A percentile compares a stretch with the other conserved stretches of the same genome.
These are phyloP conservation scores for Zosterops pallidus DNA, from an alignment of 2,113 vertebrate genomes.

Conservation along the genomic window DNA sequence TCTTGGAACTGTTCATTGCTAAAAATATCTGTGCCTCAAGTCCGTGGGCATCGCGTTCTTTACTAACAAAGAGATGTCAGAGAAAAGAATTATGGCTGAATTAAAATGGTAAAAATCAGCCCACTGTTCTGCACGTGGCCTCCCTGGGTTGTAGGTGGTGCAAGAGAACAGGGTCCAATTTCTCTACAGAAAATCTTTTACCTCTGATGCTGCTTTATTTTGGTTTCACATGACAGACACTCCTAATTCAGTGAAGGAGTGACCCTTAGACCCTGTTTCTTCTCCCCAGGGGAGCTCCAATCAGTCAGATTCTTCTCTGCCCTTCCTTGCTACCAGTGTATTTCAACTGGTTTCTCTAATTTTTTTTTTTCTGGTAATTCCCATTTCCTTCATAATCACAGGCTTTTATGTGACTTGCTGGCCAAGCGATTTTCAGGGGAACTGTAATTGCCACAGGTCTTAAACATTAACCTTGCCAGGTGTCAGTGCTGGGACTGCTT, in stretches of 20 bases:
- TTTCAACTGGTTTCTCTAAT: constrained; percentile 79
- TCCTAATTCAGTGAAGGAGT: constrained; percentile 86
- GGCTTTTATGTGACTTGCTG: constrained; percentile 86
- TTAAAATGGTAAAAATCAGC: constrained; percentile 75
- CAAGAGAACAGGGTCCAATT: constrained; percentile 70
- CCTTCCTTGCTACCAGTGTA: constrained; percentile 73
- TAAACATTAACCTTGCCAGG: constrained; percentile 89
- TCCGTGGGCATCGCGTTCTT: background rate
- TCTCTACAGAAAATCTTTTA: constrained; percentile 80
- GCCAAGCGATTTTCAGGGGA: constrained; percentile 70
- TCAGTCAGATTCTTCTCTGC: constrained; percentile 81
- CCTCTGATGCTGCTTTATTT: constrained; percentile 88
- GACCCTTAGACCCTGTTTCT: constrained; percentile 77
- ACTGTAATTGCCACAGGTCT: constrained; percentile 87
- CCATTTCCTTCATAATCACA: constrained; percentile 94
- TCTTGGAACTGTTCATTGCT: background rate
- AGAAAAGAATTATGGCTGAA: constrained; percentile 76
- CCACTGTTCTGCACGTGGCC: constrained; percentile 82
- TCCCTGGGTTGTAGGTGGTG: constrained; percentile 72
- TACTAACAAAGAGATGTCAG: constrained; percentile 68
- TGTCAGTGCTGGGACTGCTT: constrained; percentile 88
- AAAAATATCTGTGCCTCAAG: background rate
- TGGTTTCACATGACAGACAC: constrained; percentile 91
- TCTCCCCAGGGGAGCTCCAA: constrained; percentile 81
- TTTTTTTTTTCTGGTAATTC: constrained; percentile 91